These are phyloP conservation scores for Diplodus puntazzo DNA, from an alignment of 2,797 vertebrate species.

Conservation along the genomic window DNA sequence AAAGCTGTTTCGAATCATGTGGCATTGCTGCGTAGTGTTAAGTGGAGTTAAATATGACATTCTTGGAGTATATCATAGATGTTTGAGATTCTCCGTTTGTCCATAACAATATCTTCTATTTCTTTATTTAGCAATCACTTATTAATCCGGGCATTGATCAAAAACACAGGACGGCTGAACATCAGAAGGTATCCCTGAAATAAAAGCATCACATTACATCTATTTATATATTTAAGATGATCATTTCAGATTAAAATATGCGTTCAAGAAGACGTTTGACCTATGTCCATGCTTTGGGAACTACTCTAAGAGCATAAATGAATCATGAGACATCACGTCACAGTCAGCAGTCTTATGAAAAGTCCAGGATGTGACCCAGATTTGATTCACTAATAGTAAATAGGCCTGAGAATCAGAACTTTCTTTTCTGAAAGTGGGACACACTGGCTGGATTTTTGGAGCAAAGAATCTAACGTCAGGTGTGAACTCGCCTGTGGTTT, in stretches of 20 bases:
- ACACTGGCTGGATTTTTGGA: slow-evolving; percentile 12
- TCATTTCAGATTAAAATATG: slow-evolving; percentile 4
- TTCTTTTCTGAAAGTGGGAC: slow-evolving; percentile 32
- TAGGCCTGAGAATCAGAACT: slow-evolving; percentile 47
- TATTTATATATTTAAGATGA: neutral
- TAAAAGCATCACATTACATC: neutral
- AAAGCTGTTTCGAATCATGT: slow-evolving; percentile 4
- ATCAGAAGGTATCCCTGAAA: neutral
- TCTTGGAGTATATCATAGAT: neutral
- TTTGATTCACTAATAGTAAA: slow-evolving; percentile 45
- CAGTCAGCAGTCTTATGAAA: slow-evolving; percentile 15
- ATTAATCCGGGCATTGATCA: neutral
- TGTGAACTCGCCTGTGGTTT: slow-evolving; percentile 20
- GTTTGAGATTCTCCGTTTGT: neutral
- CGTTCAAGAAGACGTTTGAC: neutral
- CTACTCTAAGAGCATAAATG: slow-evolving; percentile 19
- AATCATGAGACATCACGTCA: slow-evolving; percentile 42
- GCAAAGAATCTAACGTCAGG: slow-evolving; percentile 5
- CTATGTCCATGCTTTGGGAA: neutral
- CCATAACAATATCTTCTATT: neutral
- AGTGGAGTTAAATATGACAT: neutral
- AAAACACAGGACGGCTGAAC: too few relatives aligned
- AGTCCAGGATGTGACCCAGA: slow-evolving; percentile 40
- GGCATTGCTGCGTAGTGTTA: neutral
- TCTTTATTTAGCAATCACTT: neutral